Percentiles rank a stretch among this genome's conserved stretches.
phyloP scores from a whole-genome alignment of 2,888 invertebrate genomes.

The Mesopsocus fuscifrons region DNA sequence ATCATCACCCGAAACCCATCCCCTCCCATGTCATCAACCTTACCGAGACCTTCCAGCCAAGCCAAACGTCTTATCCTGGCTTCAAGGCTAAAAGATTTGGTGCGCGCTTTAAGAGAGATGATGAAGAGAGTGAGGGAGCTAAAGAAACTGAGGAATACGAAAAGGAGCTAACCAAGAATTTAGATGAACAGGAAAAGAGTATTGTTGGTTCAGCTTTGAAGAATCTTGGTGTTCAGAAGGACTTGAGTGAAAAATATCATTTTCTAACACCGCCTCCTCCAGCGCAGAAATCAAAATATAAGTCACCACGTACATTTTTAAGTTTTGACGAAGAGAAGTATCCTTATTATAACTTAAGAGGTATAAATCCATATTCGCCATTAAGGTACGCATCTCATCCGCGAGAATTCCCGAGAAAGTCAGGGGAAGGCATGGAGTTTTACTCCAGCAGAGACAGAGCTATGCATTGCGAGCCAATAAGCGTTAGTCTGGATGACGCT shows the following conservation, averaged over 20 bases:
- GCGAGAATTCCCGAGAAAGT: slow-evolving; percentile 38
- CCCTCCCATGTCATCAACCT: background rate
- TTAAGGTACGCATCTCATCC: slow-evolving; percentile 46
- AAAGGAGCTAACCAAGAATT: slow-evolving; percentile 17
- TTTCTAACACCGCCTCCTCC: slow-evolving; percentile 15
- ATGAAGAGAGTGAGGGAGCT: slow-evolving; percentile 21
- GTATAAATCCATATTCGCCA: slow-evolving; percentile 35
- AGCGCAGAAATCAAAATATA: too few relatives aligned
- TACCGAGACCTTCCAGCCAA: background rate
- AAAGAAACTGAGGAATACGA: slow-evolving; percentile 15
- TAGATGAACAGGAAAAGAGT: slow-evolving; percentile 13
- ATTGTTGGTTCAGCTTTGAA: slow-evolving; percentile 13
- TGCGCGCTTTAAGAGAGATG: slow-evolving; percentile 8
- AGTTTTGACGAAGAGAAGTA: slow-evolving; percentile 31
- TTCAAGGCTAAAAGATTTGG: background rate
- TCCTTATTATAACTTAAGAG: slow-evolving; percentile 37
- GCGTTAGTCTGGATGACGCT: slow-evolving; percentile 18
- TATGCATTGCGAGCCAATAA: slow-evolving; percentile 22
- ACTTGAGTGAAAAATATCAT: slow-evolving; percentile 13
- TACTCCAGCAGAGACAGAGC: slow-evolving; percentile 35
- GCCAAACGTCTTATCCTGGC: background rate
- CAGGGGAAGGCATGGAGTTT: slow-evolving; percentile 44
- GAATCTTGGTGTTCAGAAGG: slow-evolving; percentile 15
- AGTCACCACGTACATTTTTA: too few relatives aligned
- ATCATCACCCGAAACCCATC: background rate